Base-by-base conservation (phyloP, 2,888 invertebrate species). In the Cabera pusaria region DNA sequence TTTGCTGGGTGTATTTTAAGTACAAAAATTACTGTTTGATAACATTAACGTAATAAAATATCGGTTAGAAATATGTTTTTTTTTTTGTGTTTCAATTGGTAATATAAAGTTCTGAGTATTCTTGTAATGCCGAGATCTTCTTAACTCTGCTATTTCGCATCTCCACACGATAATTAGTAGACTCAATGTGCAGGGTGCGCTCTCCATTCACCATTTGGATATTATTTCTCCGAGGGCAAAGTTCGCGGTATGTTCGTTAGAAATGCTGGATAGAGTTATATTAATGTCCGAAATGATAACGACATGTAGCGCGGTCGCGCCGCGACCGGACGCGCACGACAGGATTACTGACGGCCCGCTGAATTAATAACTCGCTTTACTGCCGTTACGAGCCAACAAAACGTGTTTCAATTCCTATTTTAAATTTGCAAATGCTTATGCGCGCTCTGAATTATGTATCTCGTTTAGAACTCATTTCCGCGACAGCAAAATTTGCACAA, bases 231-330 rank as follows among this genome's bases (percentile, higher is more conserved):
- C 45, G 48, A 51, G 67, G 66, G 49, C 56, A 16, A 77, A 76
- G 67, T 81, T 79, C 66, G 69, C 56, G 61, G 65, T 50, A 48
- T 50, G 56, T 65, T 72, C 61, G 67, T 71, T 73, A 71, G 60
- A 72, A 70, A 61, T 56, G 52, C 56, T 47, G 64, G 65, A 67
- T 71, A 72, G 66, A 77, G 72, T 81, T 79, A 79, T 82, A 79
- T 75, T 77, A 76, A 79, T 80, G 72, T 74, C 70, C 68, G 64
- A 78, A 81, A 80, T 78, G 67, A 78, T 80, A 80, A 80, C 72
- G 76, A 78, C 72, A 70, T 77, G 72, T 71, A 64, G 62, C 57
- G 54, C 55, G 60, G 63, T 57, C 56, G 56, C 12, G 6, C 12
- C 52, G 48, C 52, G 27, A 19, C 21, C 27, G 41, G 44, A 44